Base-by-base conservation (phyloP, 2,797 vertebrate species). In the Darevskia nairensis region DNA sequence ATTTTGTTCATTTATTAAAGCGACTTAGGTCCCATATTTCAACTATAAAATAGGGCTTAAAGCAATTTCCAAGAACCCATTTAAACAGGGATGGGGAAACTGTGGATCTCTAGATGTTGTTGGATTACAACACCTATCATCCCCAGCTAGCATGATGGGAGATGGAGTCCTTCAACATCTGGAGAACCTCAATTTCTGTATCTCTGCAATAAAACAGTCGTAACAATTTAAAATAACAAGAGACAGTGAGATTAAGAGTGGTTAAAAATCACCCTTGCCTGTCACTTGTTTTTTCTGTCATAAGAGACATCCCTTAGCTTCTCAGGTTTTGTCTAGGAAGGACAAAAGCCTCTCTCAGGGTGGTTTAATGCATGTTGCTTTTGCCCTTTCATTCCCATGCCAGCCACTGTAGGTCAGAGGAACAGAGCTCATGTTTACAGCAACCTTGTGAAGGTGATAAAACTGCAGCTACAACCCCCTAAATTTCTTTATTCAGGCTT, bases 391-490 rank as follows among this genome's bases (percentile, higher is more conserved):
- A 66, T 86, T 89, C 2, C 74, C 87, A n/a, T 91, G 91, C 88
- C 88, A 85, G 9, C 29, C 77, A 55, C 80, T 89, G 86, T 90
- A 93, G 84, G 75, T 87, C 86, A 90, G n/a, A 89, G 39, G 84
- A 23, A 74, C 15, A 92, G 76, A 89, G 0, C 10, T 8, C 0
- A 0, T 80, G 8, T 75, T 90, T 66, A 81, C 21, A n/a, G 41
- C 80, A 86, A 90, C 79, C 91, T 89, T 90, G 69, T 86, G 89
- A 94, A 91, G 29, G 59, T 91, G 89, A 92, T 87, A 86, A 94
- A 91, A 32, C 46, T 85, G 66, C 68, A 91, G 39, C 46, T 84
- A 61, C 68, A 81, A 29, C 27, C 78, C 80, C 41, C 29, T 39
- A 59, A 80, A 55, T 87, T 92, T 89, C 85, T 94, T 90, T 90